Evolutionary conservation across 1,140 invertebrate genomes (phyloP).

Genomic region (Saccostrea echinata): DNA sequence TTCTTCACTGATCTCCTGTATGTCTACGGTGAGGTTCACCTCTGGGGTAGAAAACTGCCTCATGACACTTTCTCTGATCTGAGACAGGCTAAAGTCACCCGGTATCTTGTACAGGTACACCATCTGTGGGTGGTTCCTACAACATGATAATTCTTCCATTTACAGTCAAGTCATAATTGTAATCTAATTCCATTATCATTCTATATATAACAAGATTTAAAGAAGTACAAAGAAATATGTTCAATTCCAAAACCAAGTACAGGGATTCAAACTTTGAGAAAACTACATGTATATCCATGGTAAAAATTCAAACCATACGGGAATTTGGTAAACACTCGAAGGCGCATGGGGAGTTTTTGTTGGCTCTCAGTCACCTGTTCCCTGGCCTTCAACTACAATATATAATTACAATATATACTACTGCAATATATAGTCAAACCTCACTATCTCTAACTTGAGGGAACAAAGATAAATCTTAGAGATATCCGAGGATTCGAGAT

Average conservation of each 20-base stretch:
- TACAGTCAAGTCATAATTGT: too few relatives aligned
- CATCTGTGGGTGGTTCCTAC: constrained; percentile 96
- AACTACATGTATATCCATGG: too few relatives aligned
- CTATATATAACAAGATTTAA: too few relatives aligned
- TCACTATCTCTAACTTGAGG: too few relatives aligned
- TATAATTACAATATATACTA: neutral
- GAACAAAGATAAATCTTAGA: too few relatives aligned
- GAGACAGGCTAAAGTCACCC: constrained; percentile 96
- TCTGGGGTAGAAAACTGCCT: constrained; percentile 87
- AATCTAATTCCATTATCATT: too few relatives aligned
- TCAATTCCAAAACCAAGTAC: too few relatives aligned
- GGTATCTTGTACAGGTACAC: constrained; percentile 96
- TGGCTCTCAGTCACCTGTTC: constrained; percentile 99
- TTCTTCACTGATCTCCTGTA: constrained; percentile 65
- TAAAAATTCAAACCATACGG: constrained; percentile 82
- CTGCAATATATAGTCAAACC: too few relatives aligned
- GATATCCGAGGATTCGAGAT: too few relatives aligned
- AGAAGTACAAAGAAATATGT: too few relatives aligned
- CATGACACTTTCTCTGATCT: constrained; percentile 99
- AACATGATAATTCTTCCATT: constrained; percentile 41
- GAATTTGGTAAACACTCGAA: constrained; percentile 99
- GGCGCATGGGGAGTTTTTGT: constrained; percentile 91
- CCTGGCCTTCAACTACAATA: constrained; percentile 89
- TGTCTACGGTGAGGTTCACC: constrained; percentile 72
- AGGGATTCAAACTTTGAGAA: too few relatives aligned